A percentile compares a stretch with the other conserved stretches of the same genome.
These are phyloP conservation scores for Myanophis thanlyinensis DNA, from an alignment of 2,113 vertebrate genomes.

Conservation along the genomic window DNA sequence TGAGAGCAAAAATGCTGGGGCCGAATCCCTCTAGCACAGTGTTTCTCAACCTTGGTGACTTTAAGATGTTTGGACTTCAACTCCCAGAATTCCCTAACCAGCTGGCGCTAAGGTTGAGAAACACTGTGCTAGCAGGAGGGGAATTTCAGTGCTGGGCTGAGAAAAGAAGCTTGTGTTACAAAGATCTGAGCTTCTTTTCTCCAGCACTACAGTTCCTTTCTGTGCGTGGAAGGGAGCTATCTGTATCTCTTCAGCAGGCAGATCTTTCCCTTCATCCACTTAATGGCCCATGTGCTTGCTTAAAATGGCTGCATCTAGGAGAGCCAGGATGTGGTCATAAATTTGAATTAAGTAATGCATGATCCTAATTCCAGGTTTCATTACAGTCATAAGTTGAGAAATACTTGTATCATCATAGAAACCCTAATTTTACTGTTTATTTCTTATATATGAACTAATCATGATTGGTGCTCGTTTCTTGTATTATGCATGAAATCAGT, in stretches of 20 bases:
- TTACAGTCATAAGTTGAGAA: background rate
- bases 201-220: background rate
- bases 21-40: too few species aligned
- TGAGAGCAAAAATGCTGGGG: too few species aligned
- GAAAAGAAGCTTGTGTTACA: background rate
- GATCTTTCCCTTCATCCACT: background rate
- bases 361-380: background rate
- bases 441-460: background rate
- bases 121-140: too few species aligned
- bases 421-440: background rate
- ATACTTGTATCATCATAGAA: background rate
- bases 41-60: too few species aligned
- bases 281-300: background rate
- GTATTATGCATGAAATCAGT: slow-evolving; percentile 27
- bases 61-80: too few species aligned
- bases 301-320: background rate
- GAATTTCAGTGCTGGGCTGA: background rate
- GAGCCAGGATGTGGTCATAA: background rate
- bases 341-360: background rate
- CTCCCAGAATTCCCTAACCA: too few species aligned
- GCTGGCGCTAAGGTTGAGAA: too few species aligned
- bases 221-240: background rate
- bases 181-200: background rate
- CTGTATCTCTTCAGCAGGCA: background rate
- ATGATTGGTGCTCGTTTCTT: slow-evolving; percentile 5